Conservation (phyloP, 2,888 invertebrate species). For the Cheilosia pagana region DNA sequence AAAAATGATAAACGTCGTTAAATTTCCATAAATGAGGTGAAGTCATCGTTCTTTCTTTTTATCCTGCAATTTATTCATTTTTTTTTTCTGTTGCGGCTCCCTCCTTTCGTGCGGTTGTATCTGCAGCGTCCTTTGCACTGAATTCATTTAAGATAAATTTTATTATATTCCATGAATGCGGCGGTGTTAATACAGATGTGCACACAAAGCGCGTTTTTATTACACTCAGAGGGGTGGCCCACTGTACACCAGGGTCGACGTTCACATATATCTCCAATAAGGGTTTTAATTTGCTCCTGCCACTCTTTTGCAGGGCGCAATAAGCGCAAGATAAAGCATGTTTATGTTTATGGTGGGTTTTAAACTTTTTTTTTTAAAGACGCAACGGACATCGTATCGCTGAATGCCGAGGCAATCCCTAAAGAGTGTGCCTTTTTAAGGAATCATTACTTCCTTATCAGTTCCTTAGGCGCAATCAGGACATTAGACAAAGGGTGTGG, state of each 20-base stretch:
- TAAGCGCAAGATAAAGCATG: conserved; percentile 57
- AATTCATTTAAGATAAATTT: conserved; percentile 73
- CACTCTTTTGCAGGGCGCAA: conserved; percentile 37
- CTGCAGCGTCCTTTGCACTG: conserved; percentile 70
- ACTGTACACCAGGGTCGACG: conserved; percentile 14
- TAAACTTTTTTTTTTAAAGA: conserved; percentile 35
- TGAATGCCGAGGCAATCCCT: conserved; percentile 16
- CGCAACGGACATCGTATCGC: conserved; percentile 46
- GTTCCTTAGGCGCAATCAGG: conserved; percentile 47
- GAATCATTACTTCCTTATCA: conserved; percentile 51
- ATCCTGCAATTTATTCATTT: conserved; percentile 64
- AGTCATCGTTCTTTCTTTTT: conserved; percentile 62
- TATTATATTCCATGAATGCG: conserved; percentile 69
- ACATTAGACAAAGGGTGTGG: conserved; percentile 62
- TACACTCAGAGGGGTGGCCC: conserved; percentile 10
- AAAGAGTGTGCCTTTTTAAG: conserved; percentile 32
- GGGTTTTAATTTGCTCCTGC: conserved; percentile 47
- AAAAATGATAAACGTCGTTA: conserved; percentile 73
- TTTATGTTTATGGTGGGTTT: conserved; percentile 55
- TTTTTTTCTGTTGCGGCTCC: not conserved
- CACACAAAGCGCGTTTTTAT: conserved; percentile 65
- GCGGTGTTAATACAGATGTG: conserved; percentile 73
- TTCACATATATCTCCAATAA: conserved; percentile 35
- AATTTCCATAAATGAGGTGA: conserved; percentile 72
- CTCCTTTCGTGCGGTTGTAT: conserved; percentile 28